Base-by-base conservation (phyloP, 2,888 invertebrate species). In the Leucoma salicis region DNA sequence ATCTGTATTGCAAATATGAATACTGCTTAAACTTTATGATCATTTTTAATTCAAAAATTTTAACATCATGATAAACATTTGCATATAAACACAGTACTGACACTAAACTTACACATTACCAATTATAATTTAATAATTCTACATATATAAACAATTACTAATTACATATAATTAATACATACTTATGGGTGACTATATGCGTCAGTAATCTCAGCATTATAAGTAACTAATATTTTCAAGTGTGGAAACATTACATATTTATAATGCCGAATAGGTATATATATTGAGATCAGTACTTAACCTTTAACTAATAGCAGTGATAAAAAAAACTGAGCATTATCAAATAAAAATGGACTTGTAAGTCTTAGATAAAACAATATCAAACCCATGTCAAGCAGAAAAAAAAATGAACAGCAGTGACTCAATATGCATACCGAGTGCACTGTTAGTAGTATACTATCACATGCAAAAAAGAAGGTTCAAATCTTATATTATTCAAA, bases 281-380 rank as follows among this genome's bases (percentile, higher is more conserved):
- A 36, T 24, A 49, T 43, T 53, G 60, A 58, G 57, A 58, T 58
- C 60, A 60, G 49, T 46, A 47, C 39, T 35, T 46, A 48, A 11
- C n/a, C 27, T 6, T 25, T 2, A 13, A 27, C 18, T 41, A 31
- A 18, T 36, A 39, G 8, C 21, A 21, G 21, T 21, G 21, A 21
- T 21, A 4, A 4, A 6, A 21, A 21, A 21, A 6, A 21, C 21
- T 21, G 21, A 21, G 6, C 21, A 4, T 21, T 3, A 21, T 21
- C 8, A 21, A 21, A 21, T 21, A 8, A 21, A 4, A 21, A 21
- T 4, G 8, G 8, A 21, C 6, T 21, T 4, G 5, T 21, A 21
- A 21, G n/a, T n/a, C n/a, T n/a, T n/a, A n/a, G n/a, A n/a, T 6
- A 16, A 16, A 16, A 16, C 21, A 21, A n/a, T 21, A 6, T 21